A percentile compares a stretch with the other conserved stretches of the same genome.
Evolutionary conservation across 2,797 vertebrate species (phyloP).

Genomic region (Sebastes vulpes): DNA sequence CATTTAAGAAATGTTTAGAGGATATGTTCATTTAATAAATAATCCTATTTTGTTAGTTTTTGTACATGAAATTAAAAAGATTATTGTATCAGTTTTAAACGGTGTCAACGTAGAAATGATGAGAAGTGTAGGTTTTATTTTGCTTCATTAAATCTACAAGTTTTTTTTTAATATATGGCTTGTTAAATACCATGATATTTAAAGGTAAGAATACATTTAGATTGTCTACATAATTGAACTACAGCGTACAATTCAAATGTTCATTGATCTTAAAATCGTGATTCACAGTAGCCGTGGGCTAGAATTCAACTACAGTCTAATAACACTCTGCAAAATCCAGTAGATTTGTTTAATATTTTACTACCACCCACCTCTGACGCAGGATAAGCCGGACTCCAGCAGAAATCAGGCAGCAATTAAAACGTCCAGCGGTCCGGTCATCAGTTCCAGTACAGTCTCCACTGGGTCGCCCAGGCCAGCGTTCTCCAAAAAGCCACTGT

Average conservation of each 20-base stretch:
- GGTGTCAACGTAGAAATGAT: neutral
- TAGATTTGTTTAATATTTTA: neutral
- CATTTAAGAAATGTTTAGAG: neutral
- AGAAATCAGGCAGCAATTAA: neutral
- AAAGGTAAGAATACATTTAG: neutral
- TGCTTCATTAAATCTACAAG: neutral
- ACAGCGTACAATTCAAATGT: neutral
- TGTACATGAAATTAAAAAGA: neutral
- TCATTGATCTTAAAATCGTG: neutral
- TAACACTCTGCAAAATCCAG: neutral
- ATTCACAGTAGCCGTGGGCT: neutral
- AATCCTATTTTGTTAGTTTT: neutral
- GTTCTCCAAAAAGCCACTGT: conserved; percentile 5
- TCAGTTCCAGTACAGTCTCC: conserved; percentile 22
- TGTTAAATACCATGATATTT: neutral
- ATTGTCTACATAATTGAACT: neutral
- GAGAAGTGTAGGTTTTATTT: neutral
- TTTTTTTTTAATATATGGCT: neutral
- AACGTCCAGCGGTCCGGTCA: conserved; percentile 12
- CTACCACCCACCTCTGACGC: conserved; percentile 21
- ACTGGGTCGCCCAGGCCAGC: conserved; percentile 21
- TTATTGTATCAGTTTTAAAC: neutral
- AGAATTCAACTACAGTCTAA: neutral
- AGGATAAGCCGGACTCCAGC: neutral
- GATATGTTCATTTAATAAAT: neutral